These are phyloP conservation scores for Paratrypauchen microcephalus DNA, from an alignment of 2,797 vertebrate genomes.

Conservation along the genomic window DNA sequence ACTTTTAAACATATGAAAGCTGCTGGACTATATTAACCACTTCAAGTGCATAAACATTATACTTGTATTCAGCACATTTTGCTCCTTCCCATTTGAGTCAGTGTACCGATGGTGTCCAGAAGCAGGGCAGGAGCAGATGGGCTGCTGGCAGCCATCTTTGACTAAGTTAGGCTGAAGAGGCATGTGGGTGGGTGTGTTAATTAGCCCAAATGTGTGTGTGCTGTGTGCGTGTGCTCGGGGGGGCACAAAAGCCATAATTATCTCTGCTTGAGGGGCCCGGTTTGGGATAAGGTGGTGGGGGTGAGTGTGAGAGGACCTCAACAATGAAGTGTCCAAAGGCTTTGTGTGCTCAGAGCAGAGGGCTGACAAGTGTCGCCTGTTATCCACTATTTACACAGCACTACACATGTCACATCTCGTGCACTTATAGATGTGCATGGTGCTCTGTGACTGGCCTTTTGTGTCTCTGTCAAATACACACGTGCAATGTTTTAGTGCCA, in stretches of 20 bases:
- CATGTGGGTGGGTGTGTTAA: conserved; percentile 76
- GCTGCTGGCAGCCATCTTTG: conserved; percentile 76
- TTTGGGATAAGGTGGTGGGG: conserved; percentile 24
- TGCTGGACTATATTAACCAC: not conserved
- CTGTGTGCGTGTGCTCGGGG: conserved; percentile 19
- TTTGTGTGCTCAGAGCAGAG: conserved; percentile 79
- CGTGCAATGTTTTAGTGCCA: conserved; percentile 78
- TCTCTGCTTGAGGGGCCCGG: conserved; percentile 75
- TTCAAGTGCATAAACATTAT: not conserved
- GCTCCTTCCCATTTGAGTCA: conserved; percentile 47
- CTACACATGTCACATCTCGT: conserved; percentile 62
- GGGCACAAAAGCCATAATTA: conserved; percentile 82
- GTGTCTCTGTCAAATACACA: conserved; percentile 47
- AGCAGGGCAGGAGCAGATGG: conserved; percentile 73
- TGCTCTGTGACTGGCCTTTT: conserved; percentile 32
- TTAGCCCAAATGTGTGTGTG: conserved; percentile 60
- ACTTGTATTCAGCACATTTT: conserved; percentile 24
- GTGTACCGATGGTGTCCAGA: conserved; percentile 38
- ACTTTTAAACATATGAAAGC: conserved; percentile 29
- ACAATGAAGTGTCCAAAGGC: conserved; percentile 76
- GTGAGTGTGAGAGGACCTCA: conserved; percentile 63
- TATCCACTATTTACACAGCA: conserved; percentile 83
- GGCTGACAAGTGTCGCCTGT: conserved; percentile 81
- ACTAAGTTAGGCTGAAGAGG: conserved; percentile 71
- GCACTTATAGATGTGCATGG: conserved; percentile 52